Evolutionary conservation across 2,888 invertebrate species (phyloP), one percentile per base, ranked within the genome.

Genomic region (Hydropsyche betteni): DNA sequence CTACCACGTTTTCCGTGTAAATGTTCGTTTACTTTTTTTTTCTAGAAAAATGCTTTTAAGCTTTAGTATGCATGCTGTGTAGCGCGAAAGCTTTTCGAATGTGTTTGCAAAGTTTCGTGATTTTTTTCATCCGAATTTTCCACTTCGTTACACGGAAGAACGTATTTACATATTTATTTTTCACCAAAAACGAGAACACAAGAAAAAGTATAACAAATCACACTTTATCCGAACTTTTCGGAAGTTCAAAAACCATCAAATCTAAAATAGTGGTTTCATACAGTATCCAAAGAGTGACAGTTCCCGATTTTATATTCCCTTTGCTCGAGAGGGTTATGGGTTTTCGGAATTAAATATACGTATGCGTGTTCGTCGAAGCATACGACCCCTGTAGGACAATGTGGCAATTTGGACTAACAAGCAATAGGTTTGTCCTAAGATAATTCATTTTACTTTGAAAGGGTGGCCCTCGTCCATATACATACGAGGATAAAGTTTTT

Each of bases 341-440:
- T 64, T 34, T 53, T 10, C 14, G 24, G 14, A 58, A 16, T 16
- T 58, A 58, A 24, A 16, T 58, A 4, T 58, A 58, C 24, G 58
- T 24, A 24, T 58, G 24, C 33, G 16, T 36, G 64, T 64, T 64
- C 34, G 36, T 64, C 36, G n/a, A 64, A 58, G 58, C 58, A 44
- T 24, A 36, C 38, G 14, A 51, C 68, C 69, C 33, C 53, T 55
- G 71, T 68, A 61, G 44, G 61, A 71, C 70, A 34, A 61, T 75
- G 74, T 68, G 61, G 76, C 78, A 78, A 78, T 78, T 76, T 78
- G 51, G 70, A 12, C 71, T 75, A 76, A 78, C 78, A 77, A 69
- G 75, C 75, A 51, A 74, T 74, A 71, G 78, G 78, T 74, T 72
- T 76, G 50, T 52, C 71, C 68, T 38, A 34, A 36, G 36, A 33